Base-by-base conservation (phyloP, 2,888 invertebrate genomes). In the Chymomyza caudatula region DNA sequence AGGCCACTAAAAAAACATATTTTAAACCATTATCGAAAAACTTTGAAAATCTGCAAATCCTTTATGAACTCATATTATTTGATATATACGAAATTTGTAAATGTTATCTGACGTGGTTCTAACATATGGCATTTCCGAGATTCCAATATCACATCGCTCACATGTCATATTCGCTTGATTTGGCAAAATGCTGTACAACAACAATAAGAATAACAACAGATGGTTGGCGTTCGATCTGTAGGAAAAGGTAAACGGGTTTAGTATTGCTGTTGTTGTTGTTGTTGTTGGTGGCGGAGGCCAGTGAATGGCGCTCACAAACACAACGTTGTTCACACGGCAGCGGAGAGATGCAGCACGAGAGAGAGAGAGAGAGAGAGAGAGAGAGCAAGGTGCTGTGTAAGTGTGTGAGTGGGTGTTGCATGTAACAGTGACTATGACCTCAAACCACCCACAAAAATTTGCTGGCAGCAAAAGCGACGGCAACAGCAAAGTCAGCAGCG, bases 241-340 rank as follows among this genome's bases (percentile, higher is more conserved):
- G 71, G 72, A 76, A 80, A 83, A 84, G 82, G 79, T 78, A 84
- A 81, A 84, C 80, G 84, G 78, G 84, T 81, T 81, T 15, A 2
- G 20, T 49, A n/a, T n/a, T n/a, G n/a, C n/a, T 15, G 17, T 15
- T 49, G 25, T 49, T 51, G n/a, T 51, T 51, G 51, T 51, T 51
- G 51, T 11, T 37, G 29, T n/a, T n/a, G n/a, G n/a, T n/a, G n/a
- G n/a, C n/a, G n/a, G n/a, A 37, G 29, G 29, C 47, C 15, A 53
- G 53, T 53, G 53, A 53, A 53, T 53, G 53, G 76, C 60, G 71
- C 78, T 80, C 74, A 60, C 69, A 65, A 69, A 54, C 25, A 17
- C 54, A 29, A 22, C 17, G 22, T 17, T 6, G 53, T 13, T 23
- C 54, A 23, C 23, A n/a, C 43, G 20, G 54, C 57, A 58, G 20